Evolutionary conservation across 2,113 vertebrate species (phyloP), one percentile per base, ranked within the genome.

Genomic region (Zosterops japonicus): DNA sequence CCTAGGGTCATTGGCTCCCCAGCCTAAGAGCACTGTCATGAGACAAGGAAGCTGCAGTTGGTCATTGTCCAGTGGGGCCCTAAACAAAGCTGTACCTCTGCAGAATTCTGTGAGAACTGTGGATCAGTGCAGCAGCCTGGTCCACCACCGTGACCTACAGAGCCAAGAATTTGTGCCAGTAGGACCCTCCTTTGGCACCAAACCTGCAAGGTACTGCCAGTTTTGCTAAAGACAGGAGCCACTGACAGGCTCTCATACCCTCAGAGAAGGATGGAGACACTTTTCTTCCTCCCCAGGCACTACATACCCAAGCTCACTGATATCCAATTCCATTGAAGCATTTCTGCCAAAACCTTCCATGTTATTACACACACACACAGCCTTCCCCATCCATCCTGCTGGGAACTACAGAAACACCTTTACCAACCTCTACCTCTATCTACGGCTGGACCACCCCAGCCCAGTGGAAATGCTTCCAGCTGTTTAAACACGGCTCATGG

Each of bases 151-250:
- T 3, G 4, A 36, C 44, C 53, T 19, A 23, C 25, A 57, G 19
- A 81, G 29, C 3, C 67, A 64, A 0, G 0, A 64, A 36, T 9
- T 17, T 64, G 20, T 4, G 1, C 33, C 28, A 69, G 25, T 28
- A 72, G 35, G 17, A 31, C 55, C 22, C 33, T 63, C 49, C 61
- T 53, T 6, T 6, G 3, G 28, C 46, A 79, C 12, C 46, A 77
- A 60, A 77, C 8, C 29, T 21, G 6, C 27, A 61, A n/a, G 22
- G 35, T 17, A 21, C 31, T 18, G 16, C 8, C 68, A 44, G 16
- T 24, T n/a, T 7, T 59, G 36, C 22, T 28, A 27, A 20, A 69
- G 27, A 63, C 29, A 44, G 39, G 12, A 76, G 5, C 9, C 22
- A 76, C 35, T 1, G 1, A 60, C 2, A 5, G 44, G 27, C n/a